Conservation (phyloP, 2,888 invertebrate species). For the Platycnemis pennipes region DNA sequence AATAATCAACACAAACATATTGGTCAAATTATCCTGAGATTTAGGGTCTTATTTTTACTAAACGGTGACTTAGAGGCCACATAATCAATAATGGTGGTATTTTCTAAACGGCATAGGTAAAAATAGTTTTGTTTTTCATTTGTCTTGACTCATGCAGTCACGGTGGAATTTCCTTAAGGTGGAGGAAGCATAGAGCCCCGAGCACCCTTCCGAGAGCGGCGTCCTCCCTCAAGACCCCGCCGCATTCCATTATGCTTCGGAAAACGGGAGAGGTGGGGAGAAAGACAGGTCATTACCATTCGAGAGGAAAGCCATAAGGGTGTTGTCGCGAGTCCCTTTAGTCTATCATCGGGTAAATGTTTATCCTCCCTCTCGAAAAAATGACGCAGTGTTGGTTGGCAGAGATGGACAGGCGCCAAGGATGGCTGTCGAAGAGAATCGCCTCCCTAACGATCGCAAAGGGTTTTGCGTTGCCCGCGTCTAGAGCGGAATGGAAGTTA, state of each 20-base stretch:
- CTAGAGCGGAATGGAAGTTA: neutral
- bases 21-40: no score
- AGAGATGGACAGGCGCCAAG: neutral
- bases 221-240: neutral
- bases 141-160: no score
- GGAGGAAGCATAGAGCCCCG: neutral
- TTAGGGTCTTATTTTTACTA: no score
- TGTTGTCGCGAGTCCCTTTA: neutral
- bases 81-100: no score
- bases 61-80: no score
- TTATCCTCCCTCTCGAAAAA: neutral
- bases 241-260: neutral
- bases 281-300: neutral
- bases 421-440: neutral
- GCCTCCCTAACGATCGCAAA: neutral
- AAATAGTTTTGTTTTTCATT: no score
- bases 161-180: neutral
- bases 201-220: neutral
- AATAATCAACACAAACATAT: no score
- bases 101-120: no score
- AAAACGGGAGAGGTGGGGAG: neutral
- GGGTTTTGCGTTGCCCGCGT: neutral
- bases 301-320: neutral
- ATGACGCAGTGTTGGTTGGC: no score
- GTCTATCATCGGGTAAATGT: neutral